A percentile compares a stretch with the other conserved stretches of the same genome.
Evolutionary conservation across 2,888 invertebrate species (phyloP).

Genomic region (Sclerodermus sp.): DNA sequence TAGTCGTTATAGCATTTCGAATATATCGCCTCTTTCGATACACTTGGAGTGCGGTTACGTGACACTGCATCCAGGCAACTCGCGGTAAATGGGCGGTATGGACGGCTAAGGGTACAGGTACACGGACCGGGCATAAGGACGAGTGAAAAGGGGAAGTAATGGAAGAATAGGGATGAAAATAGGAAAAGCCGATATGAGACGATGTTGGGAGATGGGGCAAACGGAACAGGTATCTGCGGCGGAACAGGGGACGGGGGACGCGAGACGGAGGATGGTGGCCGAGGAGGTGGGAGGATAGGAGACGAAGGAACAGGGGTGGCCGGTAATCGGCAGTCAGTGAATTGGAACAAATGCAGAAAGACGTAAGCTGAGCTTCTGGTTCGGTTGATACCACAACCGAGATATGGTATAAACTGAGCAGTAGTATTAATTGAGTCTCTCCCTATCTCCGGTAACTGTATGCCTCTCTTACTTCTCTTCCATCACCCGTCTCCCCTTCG

Average conservation of each 20-base stretch:
- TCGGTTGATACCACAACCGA: constrained; percentile 34
- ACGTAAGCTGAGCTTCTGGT: constrained; percentile 36
- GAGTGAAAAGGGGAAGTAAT: constrained; percentile 20
- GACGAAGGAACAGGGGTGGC: constrained; percentile 29
- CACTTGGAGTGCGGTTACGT: constrained; percentile 36
- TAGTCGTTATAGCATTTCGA: constrained; percentile 17
- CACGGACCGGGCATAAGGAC: not conserved
- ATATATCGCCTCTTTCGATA: constrained; percentile 29
- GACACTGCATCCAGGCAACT: constrained; percentile 29
- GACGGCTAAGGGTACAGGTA: constrained; percentile 9
- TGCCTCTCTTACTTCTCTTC: not conserved
- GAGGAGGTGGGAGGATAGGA: constrained; percentile 22
- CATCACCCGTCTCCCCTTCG: not conserved
- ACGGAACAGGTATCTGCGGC: constrained; percentile 3
- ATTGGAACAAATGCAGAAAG: constrained; percentile 51
- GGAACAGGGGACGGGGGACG: constrained; percentile 4
- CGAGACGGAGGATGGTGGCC: constrained; percentile 13
- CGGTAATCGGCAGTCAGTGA: constrained; percentile 50
- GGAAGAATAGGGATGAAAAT: constrained; percentile 37
- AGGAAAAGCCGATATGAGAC: constrained; percentile 18
- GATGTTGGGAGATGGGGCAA: constrained; percentile 23
- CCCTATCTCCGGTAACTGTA: not conserved
- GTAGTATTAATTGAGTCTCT: constrained; percentile 39
- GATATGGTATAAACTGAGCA: constrained; percentile 33
- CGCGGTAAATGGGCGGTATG: constrained; percentile 5